Base-by-base conservation (phyloP, 2,888 invertebrate genomes). In the Tachina lurida region DNA sequence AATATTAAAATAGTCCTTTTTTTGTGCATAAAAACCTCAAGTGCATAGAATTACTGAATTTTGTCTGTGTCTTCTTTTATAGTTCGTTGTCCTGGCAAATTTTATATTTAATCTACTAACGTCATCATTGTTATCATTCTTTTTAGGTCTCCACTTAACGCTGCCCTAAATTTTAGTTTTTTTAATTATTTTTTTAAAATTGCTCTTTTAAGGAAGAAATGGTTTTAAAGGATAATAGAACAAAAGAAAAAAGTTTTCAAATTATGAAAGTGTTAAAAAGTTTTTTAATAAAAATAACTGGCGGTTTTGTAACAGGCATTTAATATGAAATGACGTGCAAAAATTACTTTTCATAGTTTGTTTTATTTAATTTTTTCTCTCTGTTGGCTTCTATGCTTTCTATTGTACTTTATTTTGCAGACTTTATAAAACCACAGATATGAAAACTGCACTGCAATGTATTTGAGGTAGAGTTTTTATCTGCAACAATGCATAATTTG, bases 221-320 rank as follows among this genome's bases (percentile, higher is more conserved):
- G 47, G 39, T 10, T 58, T n/a, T 56, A 31, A 68, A 39, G 54
- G 10, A 54, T 8, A 56, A 17, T 0, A 58, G 12, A 10, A 9
- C 49, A 19, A 49, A 17, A 8, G 56, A 68, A 52, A 58, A 56
- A 54, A 19, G 15, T 41, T 58, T 41, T 41, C 54, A 12, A 52
- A 68, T 62, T 62, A 76, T 60, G 47, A 45, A 77, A 47, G 13
- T 39, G 67, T 45, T 12, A 71, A 70, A 60, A 82, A 86, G 17
- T 86, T 86, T 85, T 86, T 79, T 65, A 82, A 82, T 86, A 82
- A 82, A 82, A 86, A 86, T 78, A 74, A 75, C 85, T 82, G 79
- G 65, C 75, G 73, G 60, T 84, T 73, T 73, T 73, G 15, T 70
- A 70, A 74, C 79, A 60, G 74, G 39, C 81, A 85, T 85, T 85